These are phyloP conservation scores for Sminthurinus signatus DNA, from an alignment of 1,140 invertebrate species.

Conservation along the genomic window DNA sequence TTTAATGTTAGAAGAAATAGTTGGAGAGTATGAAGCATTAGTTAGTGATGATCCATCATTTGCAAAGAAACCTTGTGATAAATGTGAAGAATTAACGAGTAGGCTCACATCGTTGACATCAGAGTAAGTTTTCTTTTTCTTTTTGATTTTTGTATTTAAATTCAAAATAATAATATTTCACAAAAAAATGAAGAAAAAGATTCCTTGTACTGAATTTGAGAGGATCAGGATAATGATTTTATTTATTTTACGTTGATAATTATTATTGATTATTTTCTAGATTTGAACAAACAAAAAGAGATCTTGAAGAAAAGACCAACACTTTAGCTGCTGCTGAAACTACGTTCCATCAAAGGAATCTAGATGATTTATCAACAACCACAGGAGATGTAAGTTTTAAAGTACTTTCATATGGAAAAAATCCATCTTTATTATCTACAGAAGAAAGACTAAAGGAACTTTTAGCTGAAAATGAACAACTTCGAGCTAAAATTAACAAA, in stretches of 20 bases:
- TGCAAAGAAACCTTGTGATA: constrained; percentile 19
- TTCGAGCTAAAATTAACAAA: constrained; percentile 24
- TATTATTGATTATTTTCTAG: constrained; percentile 9
- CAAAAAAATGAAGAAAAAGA: too few relatives aligned
- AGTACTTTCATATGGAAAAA: constrained; percentile 35
- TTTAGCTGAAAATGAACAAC: constrained; percentile 25
- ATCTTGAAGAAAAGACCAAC: constrained; percentile 2
- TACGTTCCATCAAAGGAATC: neutral
- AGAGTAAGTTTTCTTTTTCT: constrained; percentile 14
- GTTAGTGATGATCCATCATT: constrained; percentile 21
- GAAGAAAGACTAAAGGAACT: constrained; percentile 28
- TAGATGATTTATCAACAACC: neutral
- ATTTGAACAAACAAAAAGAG: constrained; percentile 3
- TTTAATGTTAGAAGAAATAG: constrained; percentile 20
- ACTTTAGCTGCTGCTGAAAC: too few relatives aligned
- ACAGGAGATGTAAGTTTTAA: neutral
- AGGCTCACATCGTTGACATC: constrained; percentile 15
- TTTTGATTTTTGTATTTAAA: too few relatives aligned
- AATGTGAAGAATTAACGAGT: constrained; percentile 21
- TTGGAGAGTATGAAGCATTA: constrained; percentile 29
- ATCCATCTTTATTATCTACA: constrained; percentile 32
- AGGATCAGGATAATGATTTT: too few relatives aligned
- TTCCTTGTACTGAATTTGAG: too few relatives aligned
- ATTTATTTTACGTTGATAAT: neutral
- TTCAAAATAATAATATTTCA: too few relatives aligned